Base-by-base conservation (phyloP, 2,113 vertebrate genomes). In the Entelurus aequoreus region DNA sequence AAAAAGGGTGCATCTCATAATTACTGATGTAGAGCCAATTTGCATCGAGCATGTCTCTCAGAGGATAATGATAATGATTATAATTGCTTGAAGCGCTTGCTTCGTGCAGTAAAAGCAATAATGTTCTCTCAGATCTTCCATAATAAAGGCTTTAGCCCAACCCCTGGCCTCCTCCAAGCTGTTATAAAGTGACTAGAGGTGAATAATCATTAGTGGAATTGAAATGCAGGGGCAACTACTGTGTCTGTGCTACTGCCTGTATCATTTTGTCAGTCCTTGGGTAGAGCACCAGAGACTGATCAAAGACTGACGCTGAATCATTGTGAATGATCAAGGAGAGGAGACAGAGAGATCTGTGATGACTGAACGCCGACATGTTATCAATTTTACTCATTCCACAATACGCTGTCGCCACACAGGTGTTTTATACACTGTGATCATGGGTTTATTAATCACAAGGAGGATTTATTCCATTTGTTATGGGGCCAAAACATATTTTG, bases 41-140 rank as follows among this genome's bases (percentile, higher is more conserved):
- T 87, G 74, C 53, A 72, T 78, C 15, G 57, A 84, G 72, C 77
- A 36, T 82, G 78, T 86, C 87, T 84, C 85, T 75, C 72, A 71
- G 83, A 78, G 76, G 84, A 86, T 87, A 84, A 84, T 86, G 77
- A 82, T 88, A 83, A 86, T 85, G 78, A 86, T 84, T 83, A 84
- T 86, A 85, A 86, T 80, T 68, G 85, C 84, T 83, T 70, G 63
- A 83, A 87, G 84, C 74, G 8, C 82, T 87, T 85, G 85, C 86
- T 87, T 84, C 79, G 75, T 78, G 77, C 71, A 71, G 84, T 76
- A 85, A 79, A 86, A 71, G 84, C 83, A 82, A 85, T 85, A 82
- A 85, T 82, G 83, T 79, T 85, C 80, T 59, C 79, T 85, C 74
- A 85, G 84, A 86, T 87, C 77, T 76, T 69, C 74, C 49, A 69